Percentiles rank a stretch among this genome's conserved stretches.
phyloP scores from a whole-genome alignment of 2,113 vertebrate genomes.

The Cochlearius cochlearius region DNA sequence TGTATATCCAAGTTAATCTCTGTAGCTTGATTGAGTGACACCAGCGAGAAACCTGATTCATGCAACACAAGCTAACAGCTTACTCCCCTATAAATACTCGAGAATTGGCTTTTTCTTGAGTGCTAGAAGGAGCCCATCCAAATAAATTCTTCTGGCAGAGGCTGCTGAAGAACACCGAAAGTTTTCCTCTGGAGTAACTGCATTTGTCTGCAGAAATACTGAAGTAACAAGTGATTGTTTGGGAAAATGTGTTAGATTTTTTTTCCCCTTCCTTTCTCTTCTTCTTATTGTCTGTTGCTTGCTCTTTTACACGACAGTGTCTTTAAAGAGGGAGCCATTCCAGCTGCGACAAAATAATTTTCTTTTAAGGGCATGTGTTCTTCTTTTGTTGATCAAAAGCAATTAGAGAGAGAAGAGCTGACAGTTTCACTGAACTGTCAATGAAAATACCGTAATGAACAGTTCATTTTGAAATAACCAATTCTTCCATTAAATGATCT shows the following conservation, averaged over 20 bases:
- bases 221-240: background rate
- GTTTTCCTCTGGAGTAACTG: background rate
- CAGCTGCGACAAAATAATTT: background rate
- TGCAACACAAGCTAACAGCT: background rate
- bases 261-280: background rate
- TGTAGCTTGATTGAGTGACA: background rate
- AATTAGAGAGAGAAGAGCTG: slow-evolving; percentile 10
- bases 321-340: background rate
- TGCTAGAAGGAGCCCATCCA: background rate
- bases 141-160: background rate
- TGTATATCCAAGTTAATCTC: background rate
- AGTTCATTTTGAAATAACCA: slow-evolving; percentile 42
- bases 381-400: slow-evolving; percentile 32
- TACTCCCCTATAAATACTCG: background rate
- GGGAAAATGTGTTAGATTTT: background rate
- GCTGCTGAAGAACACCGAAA: background rate
- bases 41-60: background rate
- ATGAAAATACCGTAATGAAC: slow-evolving; percentile 37
- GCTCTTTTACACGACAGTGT: background rate
- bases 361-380: slow-evolving; percentile 9
- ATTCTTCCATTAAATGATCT: slow-evolving; percentile 39
- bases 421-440: slow-evolving; percentile 50
- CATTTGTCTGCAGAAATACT: background rate
- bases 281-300: background rate
- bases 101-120: background rate